Evolutionary conservation across 2,888 invertebrate genomes (phyloP).

Genomic region (Rhamphomyia laevipes): DNA sequence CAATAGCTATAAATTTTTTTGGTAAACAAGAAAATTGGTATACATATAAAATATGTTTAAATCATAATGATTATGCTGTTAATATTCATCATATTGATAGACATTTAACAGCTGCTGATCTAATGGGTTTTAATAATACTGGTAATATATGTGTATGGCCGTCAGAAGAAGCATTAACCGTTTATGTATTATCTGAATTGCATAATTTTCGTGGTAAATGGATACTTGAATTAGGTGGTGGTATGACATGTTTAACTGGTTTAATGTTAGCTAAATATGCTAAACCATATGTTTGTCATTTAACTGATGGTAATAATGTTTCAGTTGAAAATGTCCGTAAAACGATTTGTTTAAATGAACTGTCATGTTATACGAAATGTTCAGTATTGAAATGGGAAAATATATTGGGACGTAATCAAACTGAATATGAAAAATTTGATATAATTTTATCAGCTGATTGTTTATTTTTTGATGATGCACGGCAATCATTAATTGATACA

Average conservation of each 20-base stretch:
- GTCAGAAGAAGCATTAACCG: slow-evolving; percentile 62
- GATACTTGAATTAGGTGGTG: slow-evolving; percentile 70
- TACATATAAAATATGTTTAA: slow-evolving; percentile 45
- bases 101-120: slow-evolving; percentile 53
- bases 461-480: slow-evolving; percentile 63
- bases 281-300: slow-evolving; percentile 47
- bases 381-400: slow-evolving; percentile 47
- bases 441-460: slow-evolving; percentile 68
- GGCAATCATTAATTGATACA: slow-evolving; percentile 53
- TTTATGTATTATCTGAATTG: slow-evolving; percentile 52
- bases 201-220: slow-evolving; percentile 51
- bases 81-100: slow-evolving; percentile 48
- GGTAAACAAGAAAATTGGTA: slow-evolving; percentile 46
- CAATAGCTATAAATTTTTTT: slow-evolving; percentile 33
- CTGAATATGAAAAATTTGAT: slow-evolving; percentile 47
- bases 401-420: slow-evolving; percentile 21
- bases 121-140: slow-evolving; percentile 73
- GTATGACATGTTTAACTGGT: slow-evolving; percentile 74
- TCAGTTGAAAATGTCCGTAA: slow-evolving; percentile 60
- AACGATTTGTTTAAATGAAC: slow-evolving; percentile 52
- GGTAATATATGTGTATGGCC: slow-evolving; percentile 74
- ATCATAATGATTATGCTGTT: slow-evolving; percentile 40
- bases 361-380: slow-evolving; percentile 43
- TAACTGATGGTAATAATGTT: slow-evolving; percentile 68
- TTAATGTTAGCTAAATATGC: slow-evolving; percentile 58